These are phyloP conservation scores for Pilophorus perplexus DNA, from an alignment of 2,888 invertebrate species.

Conservation along the genomic window DNA sequence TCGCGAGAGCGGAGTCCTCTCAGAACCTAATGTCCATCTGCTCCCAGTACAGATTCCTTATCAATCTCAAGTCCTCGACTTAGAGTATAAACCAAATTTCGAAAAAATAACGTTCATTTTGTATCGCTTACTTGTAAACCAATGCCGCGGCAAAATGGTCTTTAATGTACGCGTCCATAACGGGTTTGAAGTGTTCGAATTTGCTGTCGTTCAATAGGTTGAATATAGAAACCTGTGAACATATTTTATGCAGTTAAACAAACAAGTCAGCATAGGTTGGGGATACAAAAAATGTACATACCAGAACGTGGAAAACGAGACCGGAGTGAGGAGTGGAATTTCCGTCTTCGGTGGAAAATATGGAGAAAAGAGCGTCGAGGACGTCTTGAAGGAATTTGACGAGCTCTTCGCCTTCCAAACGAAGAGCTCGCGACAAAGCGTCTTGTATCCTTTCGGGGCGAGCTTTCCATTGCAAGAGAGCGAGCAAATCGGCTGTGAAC, in stretches of 20 bases:
- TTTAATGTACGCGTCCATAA: constrained; percentile 89
- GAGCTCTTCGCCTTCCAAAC: constrained; percentile 82
- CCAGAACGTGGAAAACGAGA: constrained; percentile 86
- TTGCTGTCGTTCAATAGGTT: constrained; percentile 84
- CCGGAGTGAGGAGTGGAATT: constrained; percentile 86
- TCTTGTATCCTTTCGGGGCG: constrained; percentile 84
- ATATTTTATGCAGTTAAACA: neutral
- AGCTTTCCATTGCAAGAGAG: constrained; percentile 86
- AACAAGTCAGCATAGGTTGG: neutral
- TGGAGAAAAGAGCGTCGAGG: constrained; percentile 85
- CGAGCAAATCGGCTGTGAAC: constrained; percentile 74
- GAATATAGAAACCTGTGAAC: constrained; percentile 72
- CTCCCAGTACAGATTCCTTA: too few species aligned
- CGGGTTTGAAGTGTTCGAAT: constrained; percentile 91
- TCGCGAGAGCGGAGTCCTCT: too few species aligned
- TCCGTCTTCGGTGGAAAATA: constrained; percentile 91
- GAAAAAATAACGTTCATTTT: neutral
- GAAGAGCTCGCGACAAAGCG: constrained; percentile 74
- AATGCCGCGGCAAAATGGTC: constrained; percentile 92
- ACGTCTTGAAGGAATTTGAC: constrained; percentile 95
- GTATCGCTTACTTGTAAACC: constrained; percentile 77
- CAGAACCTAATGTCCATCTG: too few species aligned
- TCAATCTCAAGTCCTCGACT: too few species aligned
- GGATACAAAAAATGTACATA: constrained; percentile 49
- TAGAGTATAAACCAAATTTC: constrained; percentile 1